phyloP scores from a whole-genome alignment of 1,140 invertebrate species.

The Eciton burchellii region DNA sequence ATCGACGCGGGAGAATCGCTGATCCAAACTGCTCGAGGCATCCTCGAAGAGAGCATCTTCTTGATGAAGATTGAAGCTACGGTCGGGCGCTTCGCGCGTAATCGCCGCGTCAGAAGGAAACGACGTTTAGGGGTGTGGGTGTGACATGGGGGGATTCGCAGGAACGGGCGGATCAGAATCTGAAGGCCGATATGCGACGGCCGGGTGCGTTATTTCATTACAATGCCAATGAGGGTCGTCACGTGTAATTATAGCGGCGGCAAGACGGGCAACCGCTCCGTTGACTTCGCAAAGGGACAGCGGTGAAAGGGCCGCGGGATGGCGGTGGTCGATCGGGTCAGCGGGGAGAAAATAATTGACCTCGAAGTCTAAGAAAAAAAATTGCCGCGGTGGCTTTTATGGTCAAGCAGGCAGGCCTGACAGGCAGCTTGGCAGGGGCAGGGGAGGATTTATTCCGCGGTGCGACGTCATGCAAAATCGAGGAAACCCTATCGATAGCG shows the following conservation, averaged over 20 bases:
- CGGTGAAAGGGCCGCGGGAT: constrained; percentile 40
- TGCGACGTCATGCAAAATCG: constrained; percentile 38
- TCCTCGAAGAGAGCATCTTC: no score
- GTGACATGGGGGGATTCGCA: no score
- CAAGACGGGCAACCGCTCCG: constrained; percentile 51
- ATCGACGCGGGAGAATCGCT: no score
- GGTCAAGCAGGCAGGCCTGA: neutral
- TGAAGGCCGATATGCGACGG: constrained; percentile 48
- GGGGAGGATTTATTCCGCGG: constrained; percentile 29
- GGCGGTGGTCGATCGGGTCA: constrained; percentile 57
- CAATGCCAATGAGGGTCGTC: constrained; percentile 50
- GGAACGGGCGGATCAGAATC: constrained; percentile 8
- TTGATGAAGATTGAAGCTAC: neutral
- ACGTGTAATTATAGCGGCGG: constrained; percentile 64
- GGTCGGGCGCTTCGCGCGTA: neutral
- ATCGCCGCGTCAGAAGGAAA: neutral
- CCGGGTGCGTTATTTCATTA: constrained; percentile 58
- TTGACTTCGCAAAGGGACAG: constrained; percentile 56
- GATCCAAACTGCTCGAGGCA: no score
- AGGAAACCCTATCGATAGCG: constrained; percentile 28
- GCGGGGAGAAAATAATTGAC: constrained; percentile 63
- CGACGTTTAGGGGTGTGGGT: neutral
- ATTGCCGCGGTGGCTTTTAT: constrained; percentile 44
- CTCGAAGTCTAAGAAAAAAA: constrained; percentile 61
- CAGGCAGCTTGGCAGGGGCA: no score